Evolutionary conservation across 2,888 invertebrate genomes (phyloP).

Genomic region (Torymus tubicola): DNA sequence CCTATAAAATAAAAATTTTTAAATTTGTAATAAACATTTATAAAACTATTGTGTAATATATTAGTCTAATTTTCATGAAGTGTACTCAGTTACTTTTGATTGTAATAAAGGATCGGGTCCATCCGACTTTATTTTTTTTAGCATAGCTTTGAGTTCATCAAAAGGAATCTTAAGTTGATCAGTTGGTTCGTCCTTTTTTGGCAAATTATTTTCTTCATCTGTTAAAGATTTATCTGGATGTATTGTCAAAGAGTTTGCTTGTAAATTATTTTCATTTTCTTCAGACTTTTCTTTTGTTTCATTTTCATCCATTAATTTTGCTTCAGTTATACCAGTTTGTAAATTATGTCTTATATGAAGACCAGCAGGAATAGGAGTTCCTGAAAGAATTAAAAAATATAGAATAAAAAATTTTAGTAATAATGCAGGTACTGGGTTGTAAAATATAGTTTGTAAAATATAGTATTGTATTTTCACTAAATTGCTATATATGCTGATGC

Average conservation of each 20-base stretch:
- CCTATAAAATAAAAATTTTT: conserved; percentile 24
- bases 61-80: not conserved
- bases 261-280: conserved; percentile 49
- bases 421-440: too few relatives aligned
- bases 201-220: conserved; percentile 61
- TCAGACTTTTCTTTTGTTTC: conserved; percentile 60
- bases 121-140: conserved; percentile 70
- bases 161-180: conserved; percentile 65
- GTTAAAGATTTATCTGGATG: conserved; percentile 67
- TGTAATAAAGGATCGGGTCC: conserved; percentile 59
- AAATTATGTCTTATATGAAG: conserved; percentile 87
- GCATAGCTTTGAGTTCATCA: conserved; percentile 69
- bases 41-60: conserved; percentile 1
- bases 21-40: not conserved
- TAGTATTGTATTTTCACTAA: not conserved
- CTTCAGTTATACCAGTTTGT: conserved; percentile 85
- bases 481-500: conserved; percentile 5
- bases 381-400: conserved; percentile 74
- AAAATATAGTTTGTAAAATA: too few relatives aligned
- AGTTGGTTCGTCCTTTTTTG: conserved; percentile 71
- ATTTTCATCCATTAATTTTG: conserved; percentile 81
- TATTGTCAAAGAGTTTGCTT: conserved; percentile 66
- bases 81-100: conserved; percentile 59
- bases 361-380: conserved; percentile 84
- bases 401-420: not conserved